Evolutionary conservation across 2,888 invertebrate genomes (phyloP), one percentile per base, ranked within the genome.

Genomic region (Tigriopus californicus): DNA sequence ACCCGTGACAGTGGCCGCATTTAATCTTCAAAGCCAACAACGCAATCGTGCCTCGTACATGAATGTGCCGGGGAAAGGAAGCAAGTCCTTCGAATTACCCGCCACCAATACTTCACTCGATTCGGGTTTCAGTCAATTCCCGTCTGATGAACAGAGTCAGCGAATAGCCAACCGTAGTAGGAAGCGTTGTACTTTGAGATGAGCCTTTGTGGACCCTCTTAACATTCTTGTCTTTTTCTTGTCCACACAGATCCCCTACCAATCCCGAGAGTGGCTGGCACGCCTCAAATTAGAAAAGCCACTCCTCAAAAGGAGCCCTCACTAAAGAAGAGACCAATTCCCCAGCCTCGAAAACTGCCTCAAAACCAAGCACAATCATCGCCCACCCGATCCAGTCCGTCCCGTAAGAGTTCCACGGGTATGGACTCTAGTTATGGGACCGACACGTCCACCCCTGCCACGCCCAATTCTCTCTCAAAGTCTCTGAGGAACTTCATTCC

Each of bases 241-340:
- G 13, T 10, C 52, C 15, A 2, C 22, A 18, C 4, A 52, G 52
- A 24, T 52, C 52, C 18, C 13, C 22, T 52, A 13, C 24, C 33
- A 18, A 52, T 33, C 8, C 33, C 33, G 33, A 33, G 33, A 33
- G 33, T 33, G 8, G 33, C 33, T 33, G 33, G 33, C 3, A 33
- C 33, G 33, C 33, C 33, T 8, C 33, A 33, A 33, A 33, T 33
- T 33, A 3, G 52, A 52, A 52, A 15, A 52, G 52, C 24, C 52
- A 40, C 24, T 52, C 33, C 52, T 52, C 33, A 25, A 40, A 52
- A 15, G 33, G 33, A 25, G 52, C 52, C 52, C 25, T 52, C 52
- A 20, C 52, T 24, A n/a, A 52, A 52, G 24, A 52, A 52, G 52
- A 52, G 33, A 52, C 52, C 52, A 1, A 52, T 52, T 52, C 52